Base-by-base conservation (phyloP, 2,113 vertebrate genomes). In the Elephas maximus region DNA sequence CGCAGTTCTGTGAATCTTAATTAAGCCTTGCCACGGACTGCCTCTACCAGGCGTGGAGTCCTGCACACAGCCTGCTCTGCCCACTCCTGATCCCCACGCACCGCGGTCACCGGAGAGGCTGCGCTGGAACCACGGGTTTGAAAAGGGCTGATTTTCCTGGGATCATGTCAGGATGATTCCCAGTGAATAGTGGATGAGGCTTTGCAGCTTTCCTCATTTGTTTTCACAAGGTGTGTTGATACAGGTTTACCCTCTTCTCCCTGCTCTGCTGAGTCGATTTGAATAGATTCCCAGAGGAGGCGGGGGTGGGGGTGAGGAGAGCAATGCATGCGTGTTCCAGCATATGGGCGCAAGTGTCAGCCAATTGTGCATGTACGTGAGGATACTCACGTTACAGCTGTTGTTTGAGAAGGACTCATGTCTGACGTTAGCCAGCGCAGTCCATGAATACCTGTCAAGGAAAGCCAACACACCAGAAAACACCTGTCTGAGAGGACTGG, bases 1-100 rank as follows among this genome's bases (percentile, higher is more conserved):
- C 21, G 96, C 97, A 95, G 98, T 96, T 98, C 95, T 82, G 86
- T 97, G 98, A 98, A 99, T 98, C 97, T 95, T 98, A 99, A 99
- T 98, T 98, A 98, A 98, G 98, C 91, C 96, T 98, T 79, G 76
- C 96, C 79, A 93, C 94, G 45, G 94, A 95, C 97, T 82, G 96
- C 96, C 95, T 97, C 90, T 96, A 90, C 89, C 97, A 89, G 96
- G 91, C 97, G 76, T 41, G 41, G 95, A 97, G 97, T 93, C 98
- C 97, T 65, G 60, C 96, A 95, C 80, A 82, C 92, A 26, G 97
- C 96, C 73, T 37, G 1, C 0, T 26, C 79, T 89, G 96, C 94
- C 97, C 69, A 90, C 28, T 81, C 86, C 76, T 17, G 18, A 5
- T 69, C 30, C 65, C 73, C 67, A 23, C 33, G 24, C 33, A 65